Conservation (phyloP, 2,888 invertebrate species). For the Drosophila atroscutellata region DNA sequence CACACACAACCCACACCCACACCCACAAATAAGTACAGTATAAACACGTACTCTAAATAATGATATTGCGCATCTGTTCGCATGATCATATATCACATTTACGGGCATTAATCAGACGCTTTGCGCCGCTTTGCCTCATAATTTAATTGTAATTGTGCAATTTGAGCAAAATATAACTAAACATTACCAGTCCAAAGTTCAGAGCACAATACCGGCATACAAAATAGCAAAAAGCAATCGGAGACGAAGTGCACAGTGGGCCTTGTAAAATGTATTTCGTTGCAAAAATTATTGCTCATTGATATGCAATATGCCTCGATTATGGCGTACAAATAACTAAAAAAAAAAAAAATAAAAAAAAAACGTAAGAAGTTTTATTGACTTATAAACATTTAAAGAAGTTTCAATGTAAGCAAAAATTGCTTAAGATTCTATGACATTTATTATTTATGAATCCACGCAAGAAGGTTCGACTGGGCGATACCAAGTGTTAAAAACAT, state of each 20-base stretch:
- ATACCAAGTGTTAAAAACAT: background rate
- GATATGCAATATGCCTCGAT: background rate
- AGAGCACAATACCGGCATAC: conserved; percentile 38
- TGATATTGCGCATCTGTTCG: conserved; percentile 39
- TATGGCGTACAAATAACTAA: background rate
- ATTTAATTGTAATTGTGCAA: conserved; percentile 72
- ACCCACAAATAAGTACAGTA: conserved; percentile 17
- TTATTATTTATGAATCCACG: no score
- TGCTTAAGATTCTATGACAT: no score
- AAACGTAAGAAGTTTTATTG: background rate
- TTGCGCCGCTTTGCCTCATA: conserved; percentile 57
- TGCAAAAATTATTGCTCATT: conserved; percentile 2
- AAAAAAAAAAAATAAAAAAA: background rate
- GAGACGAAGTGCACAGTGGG: conserved; percentile 24
- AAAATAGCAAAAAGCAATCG: conserved; percentile 28
- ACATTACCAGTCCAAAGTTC: conserved; percentile 56
- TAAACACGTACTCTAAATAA: conserved; percentile 36
- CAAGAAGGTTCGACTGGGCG: background rate
- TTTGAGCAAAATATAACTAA: conserved; percentile 55
- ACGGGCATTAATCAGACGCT: conserved; percentile 67
- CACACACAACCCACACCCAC: background rate
- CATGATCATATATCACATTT: conserved; percentile 53
- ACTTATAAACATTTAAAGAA: background rate
- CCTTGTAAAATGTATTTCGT: background rate
- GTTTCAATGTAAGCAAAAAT: background rate